Evolutionary conservation across 2,888 invertebrate species (phyloP).

Genomic region (Parapristionchus giblindavisi): DNA sequence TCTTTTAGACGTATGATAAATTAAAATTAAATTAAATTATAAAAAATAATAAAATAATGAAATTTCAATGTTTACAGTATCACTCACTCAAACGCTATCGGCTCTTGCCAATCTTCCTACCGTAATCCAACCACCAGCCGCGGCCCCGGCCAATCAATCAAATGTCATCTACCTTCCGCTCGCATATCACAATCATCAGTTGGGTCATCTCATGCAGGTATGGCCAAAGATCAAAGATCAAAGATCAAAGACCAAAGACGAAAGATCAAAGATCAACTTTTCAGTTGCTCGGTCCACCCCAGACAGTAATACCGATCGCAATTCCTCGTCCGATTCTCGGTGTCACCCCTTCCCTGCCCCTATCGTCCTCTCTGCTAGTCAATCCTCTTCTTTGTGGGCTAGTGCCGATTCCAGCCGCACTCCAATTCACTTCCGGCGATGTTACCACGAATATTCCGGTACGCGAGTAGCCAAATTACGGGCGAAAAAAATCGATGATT

Average conservation of each 20-base stretch:
- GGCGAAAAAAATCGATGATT: not conserved
- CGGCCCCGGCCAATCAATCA: not conserved
- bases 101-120: too few species aligned
- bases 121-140: not conserved
- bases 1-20: too few species aligned
- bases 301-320: constrained; percentile 36
- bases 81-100: too few species aligned
- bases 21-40: too few species aligned
- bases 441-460: constrained; percentile 23
- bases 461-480: not conserved
- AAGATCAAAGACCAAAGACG: constrained; percentile 6
- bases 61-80: too few species aligned
- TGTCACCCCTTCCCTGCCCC: not conserved
- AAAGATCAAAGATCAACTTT: not conserved
- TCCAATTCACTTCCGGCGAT: constrained; percentile 17
- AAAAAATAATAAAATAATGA: too few species aligned
- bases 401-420: constrained; percentile 8
- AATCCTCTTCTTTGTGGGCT: constrained; percentile 20
- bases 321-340: not conserved
- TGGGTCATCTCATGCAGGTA: not conserved
- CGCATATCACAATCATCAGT: constrained; percentile 23
- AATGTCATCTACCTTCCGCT: constrained; percentile 37
- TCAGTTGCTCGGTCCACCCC: constrained; percentile 38
- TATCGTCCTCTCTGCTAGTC: constrained; percentile 12
- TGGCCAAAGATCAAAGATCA: not conserved